Percentiles rank a stretch among this genome's conserved stretches.
These are phyloP conservation scores for Darwinula stevensoni DNA, from an alignment of 2,888 invertebrate genomes.

Conservation along the genomic window DNA sequence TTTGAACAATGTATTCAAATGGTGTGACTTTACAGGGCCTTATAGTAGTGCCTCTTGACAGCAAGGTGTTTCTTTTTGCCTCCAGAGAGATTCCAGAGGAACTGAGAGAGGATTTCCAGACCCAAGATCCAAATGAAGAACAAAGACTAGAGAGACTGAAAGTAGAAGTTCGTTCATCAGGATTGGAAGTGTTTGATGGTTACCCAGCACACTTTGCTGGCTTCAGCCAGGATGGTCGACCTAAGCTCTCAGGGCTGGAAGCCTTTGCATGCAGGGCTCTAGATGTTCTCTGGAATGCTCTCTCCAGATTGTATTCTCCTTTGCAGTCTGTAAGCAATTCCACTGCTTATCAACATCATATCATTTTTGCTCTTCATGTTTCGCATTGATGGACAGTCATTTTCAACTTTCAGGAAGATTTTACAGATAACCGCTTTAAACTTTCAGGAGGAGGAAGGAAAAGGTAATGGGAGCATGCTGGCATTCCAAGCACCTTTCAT, in stretches of 20 bases:
- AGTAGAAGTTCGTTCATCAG: neutral
- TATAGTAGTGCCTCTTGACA: no score
- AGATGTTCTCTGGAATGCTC: slow-evolving; percentile 4
- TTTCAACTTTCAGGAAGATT: no score
- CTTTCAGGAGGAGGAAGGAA: no score
- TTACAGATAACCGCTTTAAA: no score
- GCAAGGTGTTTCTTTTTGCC: no score
- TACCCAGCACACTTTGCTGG: slow-evolving; percentile 5
- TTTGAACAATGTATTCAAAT: neutral
- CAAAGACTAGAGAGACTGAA: slow-evolving; percentile 1
- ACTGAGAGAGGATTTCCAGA: neutral
- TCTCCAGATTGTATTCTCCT: neutral
- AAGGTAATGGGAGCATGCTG: no score
- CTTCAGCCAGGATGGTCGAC: neutral
- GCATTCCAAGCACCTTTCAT: no score
- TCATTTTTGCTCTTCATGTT: neutral
- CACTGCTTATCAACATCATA: neutral
- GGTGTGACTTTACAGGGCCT: neutral
- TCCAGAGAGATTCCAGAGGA: no score
- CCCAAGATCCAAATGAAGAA: neutral
- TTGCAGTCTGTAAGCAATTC: neutral
- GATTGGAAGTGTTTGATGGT: slow-evolving; percentile 1
- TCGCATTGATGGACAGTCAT: no score
- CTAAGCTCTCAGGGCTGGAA: neutral
- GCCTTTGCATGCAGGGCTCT: neutral